Evolutionary conservation across 1,140 invertebrate species (phyloP).

Genomic region (Mylabris phalerata): DNA sequence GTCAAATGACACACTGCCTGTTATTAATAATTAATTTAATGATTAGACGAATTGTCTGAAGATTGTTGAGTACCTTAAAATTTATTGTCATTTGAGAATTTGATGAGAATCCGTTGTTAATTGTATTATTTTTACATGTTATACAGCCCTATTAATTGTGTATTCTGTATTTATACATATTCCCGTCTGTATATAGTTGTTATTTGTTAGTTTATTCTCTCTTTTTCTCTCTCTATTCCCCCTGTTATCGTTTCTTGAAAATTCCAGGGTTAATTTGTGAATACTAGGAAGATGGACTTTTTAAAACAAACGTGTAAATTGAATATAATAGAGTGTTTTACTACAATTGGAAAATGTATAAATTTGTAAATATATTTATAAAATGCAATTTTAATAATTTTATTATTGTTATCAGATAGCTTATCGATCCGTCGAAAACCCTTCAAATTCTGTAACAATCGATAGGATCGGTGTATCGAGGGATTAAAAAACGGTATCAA

Average conservation of each 20-base stretch:
- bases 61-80: constrained; percentile 19
- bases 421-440: no score
- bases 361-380: constrained; percentile 42
- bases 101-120: background rate
- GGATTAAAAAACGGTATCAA: no score
- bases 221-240: background rate
- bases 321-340: constrained; percentile 32
- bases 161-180: constrained; percentile 26
- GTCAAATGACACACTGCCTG: constrained; percentile 8
- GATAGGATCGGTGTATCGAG: no score
- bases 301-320: constrained; percentile 34
- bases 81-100: constrained; percentile 6
- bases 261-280: constrained; percentile 22
- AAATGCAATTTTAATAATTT: constrained; percentile 13
- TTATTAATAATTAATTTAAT: constrained; percentile 1
- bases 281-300: constrained; percentile 20
- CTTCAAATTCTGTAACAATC: no score
- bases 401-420: no score
- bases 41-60: constrained; percentile 11
- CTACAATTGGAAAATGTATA: constrained; percentile 32
- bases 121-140: constrained; percentile 22
- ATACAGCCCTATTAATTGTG: constrained; percentile 16
- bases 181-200: constrained; percentile 33
- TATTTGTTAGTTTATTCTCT: constrained; percentile 30
- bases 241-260: constrained; percentile 30